Percentiles rank a stretch among this genome's conserved stretches.
Evolutionary conservation across 2,888 invertebrate genomes (phyloP).

Genomic region (Aleiodes alternator): DNA sequence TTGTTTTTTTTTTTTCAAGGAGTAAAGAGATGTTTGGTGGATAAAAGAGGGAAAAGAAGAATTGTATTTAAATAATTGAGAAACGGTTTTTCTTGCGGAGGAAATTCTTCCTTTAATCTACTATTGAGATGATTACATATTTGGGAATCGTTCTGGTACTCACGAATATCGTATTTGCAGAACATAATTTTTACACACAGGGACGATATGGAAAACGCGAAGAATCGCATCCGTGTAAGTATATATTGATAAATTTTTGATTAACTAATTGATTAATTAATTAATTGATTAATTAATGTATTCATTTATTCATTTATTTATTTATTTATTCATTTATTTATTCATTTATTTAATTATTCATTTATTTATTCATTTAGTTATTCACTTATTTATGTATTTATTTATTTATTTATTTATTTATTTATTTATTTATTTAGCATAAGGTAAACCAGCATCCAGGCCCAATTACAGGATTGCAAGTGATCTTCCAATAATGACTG

Average conservation of each 20-base stretch:
- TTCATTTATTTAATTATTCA: too few species aligned
- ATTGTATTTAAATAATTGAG: conserved; percentile 17
- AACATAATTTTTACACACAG: conserved; percentile 61
- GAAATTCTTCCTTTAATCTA: conserved; percentile 47
- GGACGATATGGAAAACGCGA: conserved; percentile 66
- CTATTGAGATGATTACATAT: conserved; percentile 58
- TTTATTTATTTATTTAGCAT: too few species aligned
- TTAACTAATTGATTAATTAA: background rate
- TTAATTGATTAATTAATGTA: too few species aligned
- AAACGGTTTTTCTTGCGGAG: conserved; percentile 54
- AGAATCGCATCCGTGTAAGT: conserved; percentile 59
- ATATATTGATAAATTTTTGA: conserved; percentile 8
- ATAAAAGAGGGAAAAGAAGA: background rate
- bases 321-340: too few species aligned
- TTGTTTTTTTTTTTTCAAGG: background rate
- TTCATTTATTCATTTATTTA: too few species aligned
- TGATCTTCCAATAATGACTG: too few species aligned
- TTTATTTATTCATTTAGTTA: too few species aligned
- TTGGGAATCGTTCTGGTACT: conserved; percentile 63
- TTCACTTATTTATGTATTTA: too few species aligned
- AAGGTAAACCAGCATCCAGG: too few species aligned
- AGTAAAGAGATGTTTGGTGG: background rate
- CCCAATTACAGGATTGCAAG: too few species aligned
- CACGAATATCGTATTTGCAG: conserved; percentile 60
- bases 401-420: too few species aligned